Base-by-base conservation (phyloP, 1,140 invertebrate genomes). In the Drosophila truncata region DNA sequence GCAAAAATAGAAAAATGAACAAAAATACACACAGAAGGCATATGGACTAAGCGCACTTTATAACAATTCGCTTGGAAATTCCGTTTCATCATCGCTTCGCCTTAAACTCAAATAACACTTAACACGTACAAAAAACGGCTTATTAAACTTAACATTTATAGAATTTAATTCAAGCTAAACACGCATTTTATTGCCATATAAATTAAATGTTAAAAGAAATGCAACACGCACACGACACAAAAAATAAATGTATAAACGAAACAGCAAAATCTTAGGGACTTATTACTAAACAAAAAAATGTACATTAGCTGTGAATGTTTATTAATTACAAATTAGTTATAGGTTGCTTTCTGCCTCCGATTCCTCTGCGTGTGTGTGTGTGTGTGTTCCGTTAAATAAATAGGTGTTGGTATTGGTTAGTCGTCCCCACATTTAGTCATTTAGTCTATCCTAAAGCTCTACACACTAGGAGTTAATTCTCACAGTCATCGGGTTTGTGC, bases 401-500 rank as follows among this genome's bases (percentile, higher is more conserved):
- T 88, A 90, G 72, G 74, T 84, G 76, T 62, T 76, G 73, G 82
- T 82, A 72, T 59, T 77, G 74, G 82, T 82, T 82, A 81, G 71
- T 55, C 42, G n/a, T 52, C 78, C 57, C 41, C 75, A 54, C 63
- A 41, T 67, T 67, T 52, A 61, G 73, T 78, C 70, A 54, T 42
- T 80, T 88, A 87, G 66, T 69, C 81, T 87, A 87, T 52, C 59
- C 61, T 83, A 83, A 55, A 71, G 66, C 61, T 71, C 86, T 91
- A 92, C 81, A 87, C 84, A 92, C 91, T 92, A 92, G 91, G 91
- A 92, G 86, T 91, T 91, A 91, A 91, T 92, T 92, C 82, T 92
- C 91, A 92, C 86, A 92, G 91, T 92, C 91, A 86, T 92, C 91
- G 75, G 91, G 83, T 92, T 92, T 92, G 91, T 92, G 91, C 91